These are phyloP conservation scores for Bufotes viridis DNA, from an alignment of 2,797 vertebrate species.

Conservation along the genomic window DNA sequence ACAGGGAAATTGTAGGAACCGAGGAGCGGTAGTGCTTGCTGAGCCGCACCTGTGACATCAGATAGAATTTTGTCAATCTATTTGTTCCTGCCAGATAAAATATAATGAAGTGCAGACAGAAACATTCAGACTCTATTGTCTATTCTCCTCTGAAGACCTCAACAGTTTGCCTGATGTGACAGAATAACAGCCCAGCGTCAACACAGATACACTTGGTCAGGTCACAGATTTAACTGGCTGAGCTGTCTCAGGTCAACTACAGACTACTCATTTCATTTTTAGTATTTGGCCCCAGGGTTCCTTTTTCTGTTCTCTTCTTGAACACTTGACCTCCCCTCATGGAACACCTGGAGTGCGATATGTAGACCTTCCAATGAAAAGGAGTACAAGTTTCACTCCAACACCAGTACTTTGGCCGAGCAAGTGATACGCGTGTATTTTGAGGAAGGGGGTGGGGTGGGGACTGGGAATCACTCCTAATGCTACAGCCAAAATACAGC, in stretches of 20 bases:
- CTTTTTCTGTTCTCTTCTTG: slow-evolving; percentile 3
- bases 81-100: slow-evolving; percentile 9
- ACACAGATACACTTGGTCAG: slow-evolving; percentile 63
- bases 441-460: neutral
- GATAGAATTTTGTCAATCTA: slow-evolving; percentile 6
- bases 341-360: slow-evolving; percentile 44
- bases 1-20: neutral
- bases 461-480: neutral
- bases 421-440: neutral
- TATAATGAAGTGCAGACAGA: slow-evolving; percentile 30
- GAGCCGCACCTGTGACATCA: slow-evolving; percentile 19
- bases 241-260: slow-evolving; percentile 72
- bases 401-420: neutral
- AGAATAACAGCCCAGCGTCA: slow-evolving; percentile 26
- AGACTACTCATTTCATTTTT: slow-evolving; percentile 62
- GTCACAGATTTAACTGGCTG: slow-evolving; percentile 65
- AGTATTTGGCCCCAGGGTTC: slow-evolving; percentile 17
- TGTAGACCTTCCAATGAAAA: slow-evolving; percentile 11
- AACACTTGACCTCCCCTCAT: neutral
- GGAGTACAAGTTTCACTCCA: neutral
- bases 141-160: neutral
- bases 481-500: neutral
- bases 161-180: slow-evolving; percentile 32
- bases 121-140: slow-evolving; percentile 1
- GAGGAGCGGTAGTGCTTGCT: neutral